phyloP scores from a whole-genome alignment of 2,113 vertebrate genomes.

The Piaya cayana region DNA sequence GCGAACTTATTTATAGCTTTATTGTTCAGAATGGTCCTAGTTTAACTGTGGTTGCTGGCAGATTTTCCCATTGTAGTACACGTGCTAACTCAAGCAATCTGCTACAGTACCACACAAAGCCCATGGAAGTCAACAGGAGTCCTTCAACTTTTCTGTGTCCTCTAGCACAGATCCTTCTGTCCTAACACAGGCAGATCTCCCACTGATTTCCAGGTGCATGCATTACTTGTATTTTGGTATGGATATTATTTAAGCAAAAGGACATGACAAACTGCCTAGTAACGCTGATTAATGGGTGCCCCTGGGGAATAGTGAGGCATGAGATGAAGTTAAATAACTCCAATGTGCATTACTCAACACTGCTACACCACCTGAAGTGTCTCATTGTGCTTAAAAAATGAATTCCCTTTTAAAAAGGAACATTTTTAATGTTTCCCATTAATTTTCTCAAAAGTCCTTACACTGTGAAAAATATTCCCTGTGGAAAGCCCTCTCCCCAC shows the following conservation, averaged over 20 bases:
- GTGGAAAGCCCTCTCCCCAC: constrained; percentile 6
- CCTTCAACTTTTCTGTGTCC: constrained; percentile 34
- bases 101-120: not conserved
- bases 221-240: constrained; percentile 70
- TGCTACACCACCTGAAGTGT: constrained; percentile 62
- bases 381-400: constrained; percentile 66
- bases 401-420: constrained; percentile 62
- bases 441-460: constrained; percentile 67
- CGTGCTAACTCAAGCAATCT: not conserved
- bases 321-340: constrained; percentile 68
- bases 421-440: constrained; percentile 69
- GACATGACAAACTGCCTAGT: constrained; percentile 71
- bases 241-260: constrained; percentile 76
- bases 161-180: constrained; percentile 16
- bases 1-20: not conserved
- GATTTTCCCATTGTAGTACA: not conserved
- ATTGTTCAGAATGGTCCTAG: not conserved
- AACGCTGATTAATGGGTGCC: constrained; percentile 73
- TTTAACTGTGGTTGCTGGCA: not conserved
- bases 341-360: constrained; percentile 62
- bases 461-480: constrained; percentile 8
- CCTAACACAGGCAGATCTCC: constrained; percentile 45
- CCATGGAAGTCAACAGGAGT: not conserved
- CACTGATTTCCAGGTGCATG: constrained; percentile 50
- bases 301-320: constrained; percentile 53